phyloP scores from a whole-genome alignment of 2,888 invertebrate genomes.

The Lepidochitona cinerea region DNA sequence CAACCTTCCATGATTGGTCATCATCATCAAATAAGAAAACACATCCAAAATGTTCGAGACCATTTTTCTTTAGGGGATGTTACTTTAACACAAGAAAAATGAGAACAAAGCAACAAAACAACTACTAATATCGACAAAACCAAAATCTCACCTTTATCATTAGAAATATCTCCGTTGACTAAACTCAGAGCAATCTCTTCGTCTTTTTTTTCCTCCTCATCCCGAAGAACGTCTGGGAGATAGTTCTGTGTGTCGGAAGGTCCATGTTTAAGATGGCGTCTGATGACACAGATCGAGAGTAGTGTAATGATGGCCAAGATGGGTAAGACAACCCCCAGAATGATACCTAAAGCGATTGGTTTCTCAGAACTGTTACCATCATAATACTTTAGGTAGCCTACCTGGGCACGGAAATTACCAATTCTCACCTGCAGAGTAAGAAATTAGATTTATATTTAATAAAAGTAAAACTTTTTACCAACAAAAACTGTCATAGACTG shows the following conservation, averaged over 20 bases:
- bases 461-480: neutral
- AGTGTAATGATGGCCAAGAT: constrained; percentile 59
- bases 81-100: too few relatives aligned
- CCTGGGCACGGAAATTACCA: constrained; percentile 45
- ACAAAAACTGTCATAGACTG: too few relatives aligned
- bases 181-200: constrained; percentile 54
- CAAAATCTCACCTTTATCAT: constrained; percentile 49
- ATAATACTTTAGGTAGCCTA: constrained; percentile 55
- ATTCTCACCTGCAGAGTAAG: constrained; percentile 42
- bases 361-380: constrained; percentile 41
- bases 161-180: constrained; percentile 49
- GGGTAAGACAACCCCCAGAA: constrained; percentile 60
- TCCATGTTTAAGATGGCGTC: constrained; percentile 57
- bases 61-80: too few relatives aligned
- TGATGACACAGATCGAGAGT: constrained; percentile 58
- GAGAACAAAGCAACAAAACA: too few relatives aligned
- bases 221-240: constrained; percentile 62
- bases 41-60: too few relatives aligned
- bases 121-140: too few relatives aligned
- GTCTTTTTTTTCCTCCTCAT: constrained; percentile 53
- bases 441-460: neutral
- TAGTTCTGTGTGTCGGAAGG: constrained; percentile 48
- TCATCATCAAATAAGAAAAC: too few relatives aligned
- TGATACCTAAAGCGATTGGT: constrained; percentile 60
- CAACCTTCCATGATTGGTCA: too few relatives aligned